Evolutionary conservation across 2,888 invertebrate genomes (phyloP).

Genomic region (Tinea pellionella): DNA sequence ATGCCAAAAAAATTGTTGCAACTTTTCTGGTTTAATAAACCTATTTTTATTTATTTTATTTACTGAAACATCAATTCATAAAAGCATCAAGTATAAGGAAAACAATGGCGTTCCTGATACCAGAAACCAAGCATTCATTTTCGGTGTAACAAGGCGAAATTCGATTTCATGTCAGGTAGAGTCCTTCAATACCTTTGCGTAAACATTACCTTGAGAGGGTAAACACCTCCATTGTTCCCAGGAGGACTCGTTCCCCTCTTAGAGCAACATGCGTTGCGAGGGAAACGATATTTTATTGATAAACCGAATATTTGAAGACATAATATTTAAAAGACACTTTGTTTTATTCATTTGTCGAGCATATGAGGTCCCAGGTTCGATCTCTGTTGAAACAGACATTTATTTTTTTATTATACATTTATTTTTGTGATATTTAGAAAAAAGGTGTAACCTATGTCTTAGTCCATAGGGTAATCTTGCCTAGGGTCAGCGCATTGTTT

Average conservation of each 20-base stretch:
- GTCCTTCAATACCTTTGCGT: slow-evolving; percentile 10
- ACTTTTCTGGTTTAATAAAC: too few species aligned
- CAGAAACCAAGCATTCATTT: slow-evolving; percentile 1
- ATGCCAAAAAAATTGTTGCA: too few species aligned
- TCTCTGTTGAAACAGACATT: too few species aligned
- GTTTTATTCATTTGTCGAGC: too few species aligned
- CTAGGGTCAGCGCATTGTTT: too few species aligned
- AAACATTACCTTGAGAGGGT: slow-evolving; percentile 10
- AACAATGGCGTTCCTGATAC: background rate
- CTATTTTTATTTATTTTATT: too few species aligned
- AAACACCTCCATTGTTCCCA: slow-evolving; percentile 7
- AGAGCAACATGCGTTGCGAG: background rate
- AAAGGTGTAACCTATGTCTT: too few species aligned
- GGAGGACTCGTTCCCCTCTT: background rate
- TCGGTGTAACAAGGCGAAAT: background rate
- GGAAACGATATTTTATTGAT: slow-evolving; percentile 3
- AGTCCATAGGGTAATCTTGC: too few species aligned
- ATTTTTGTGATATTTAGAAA: too few species aligned
- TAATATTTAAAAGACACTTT: background rate
- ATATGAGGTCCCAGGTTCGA: too few species aligned
- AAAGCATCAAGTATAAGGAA: background rate
- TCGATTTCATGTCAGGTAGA: background rate
- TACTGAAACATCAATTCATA: background rate
- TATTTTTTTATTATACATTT: too few species aligned
- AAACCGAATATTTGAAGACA: background rate